Percentiles rank a stretch among this genome's conserved stretches.
Evolutionary conservation across 1,140 invertebrate species (phyloP).

Genomic region (Heliothis subflexa): DNA sequence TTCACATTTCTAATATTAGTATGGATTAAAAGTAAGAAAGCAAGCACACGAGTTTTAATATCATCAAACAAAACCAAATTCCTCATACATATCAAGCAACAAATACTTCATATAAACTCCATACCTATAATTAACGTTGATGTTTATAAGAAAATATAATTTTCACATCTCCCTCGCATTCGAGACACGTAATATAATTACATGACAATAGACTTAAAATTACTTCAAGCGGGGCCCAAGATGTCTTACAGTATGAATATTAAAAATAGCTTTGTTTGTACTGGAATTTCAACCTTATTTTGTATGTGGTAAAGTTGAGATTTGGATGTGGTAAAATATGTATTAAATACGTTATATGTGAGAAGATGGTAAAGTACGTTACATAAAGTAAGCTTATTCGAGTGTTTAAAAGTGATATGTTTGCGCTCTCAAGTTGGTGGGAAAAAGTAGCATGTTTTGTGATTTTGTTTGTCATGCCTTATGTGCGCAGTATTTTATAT

Average conservation of each 20-base stretch:
- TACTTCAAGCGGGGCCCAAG: slow-evolving; percentile 57
- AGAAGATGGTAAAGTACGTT: slow-evolving; percentile 44
- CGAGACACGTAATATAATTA: slow-evolving; percentile 69
- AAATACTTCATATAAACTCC: too few relatives aligned
- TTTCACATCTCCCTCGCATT: slow-evolving; percentile 53
- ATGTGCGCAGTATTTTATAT: not conserved
- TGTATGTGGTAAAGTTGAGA: not conserved
- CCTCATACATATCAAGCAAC: not conserved
- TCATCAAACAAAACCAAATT: not conserved
- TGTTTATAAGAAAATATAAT: slow-evolving; percentile 67
- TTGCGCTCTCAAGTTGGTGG: not conserved
- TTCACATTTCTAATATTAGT: too few relatives aligned
- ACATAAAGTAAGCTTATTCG: slow-evolving; percentile 48
- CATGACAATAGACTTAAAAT: slow-evolving; percentile 69
- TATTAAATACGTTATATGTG: slow-evolving; percentile 33
- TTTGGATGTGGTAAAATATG: not conserved
- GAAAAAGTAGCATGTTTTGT: slow-evolving; percentile 8
- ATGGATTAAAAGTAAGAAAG: too few relatives aligned
- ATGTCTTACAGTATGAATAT: slow-evolving; percentile 65
- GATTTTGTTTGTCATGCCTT: not conserved
- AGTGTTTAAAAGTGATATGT: slow-evolving; percentile 47
- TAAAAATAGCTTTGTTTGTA: slow-evolving; percentile 53
- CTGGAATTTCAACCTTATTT: not conserved
- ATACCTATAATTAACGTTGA: slow-evolving; percentile 45
- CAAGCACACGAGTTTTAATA: too few relatives aligned